Evolutionary conservation across 2,888 invertebrate species (phyloP), one percentile per base, ranked within the genome.

Genomic region (Drosophila mimica): DNA sequence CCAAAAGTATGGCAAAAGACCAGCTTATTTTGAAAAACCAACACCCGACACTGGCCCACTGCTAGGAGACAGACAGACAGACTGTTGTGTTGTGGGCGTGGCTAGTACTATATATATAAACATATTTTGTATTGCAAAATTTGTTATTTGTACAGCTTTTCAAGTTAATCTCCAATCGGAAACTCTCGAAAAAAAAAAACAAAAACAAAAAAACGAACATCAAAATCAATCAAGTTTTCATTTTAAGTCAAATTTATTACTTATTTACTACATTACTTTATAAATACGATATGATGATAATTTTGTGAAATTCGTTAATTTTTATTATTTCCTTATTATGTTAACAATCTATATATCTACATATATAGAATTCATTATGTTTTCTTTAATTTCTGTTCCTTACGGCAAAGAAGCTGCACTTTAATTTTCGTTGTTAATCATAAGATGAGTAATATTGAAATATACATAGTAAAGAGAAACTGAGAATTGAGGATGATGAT

Each of bases 331-430:
- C 68, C 66, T 81, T 79, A 79, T 83, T 85, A 76, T 60, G 60
- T 81, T 70, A 70, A 68, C 54, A 59, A 76, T 79, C 33, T 49
- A 52, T 79, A n/a, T 25, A 20, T 8, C 13, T 25, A 25, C 3
- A 25, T 25, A 38, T 28, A 85, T 88, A 79, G 80, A 80, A 80
- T 77, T 80, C 77, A 67, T 80, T 75, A 79, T 48, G 76, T 75
- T 76, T 70, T 46, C 67, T 74, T 74, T 79, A 54, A 72, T 80
- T 85, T 88, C 75, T 85, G 85, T 85, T 85, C 85, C 85, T 85
- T 85, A 85, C 57, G 76, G 82, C 85, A 88, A 82, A 88, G 82
- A 85, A 87, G 84, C 81, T 82, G 84, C 84, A 78, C 28, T 57
- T 62, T 67, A 62, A 60, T 79, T 70, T 79, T 79, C 76, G 76